phyloP scores from a whole-genome alignment of 2,113 vertebrate species.

The Onychostoma macrolepis region DNA sequence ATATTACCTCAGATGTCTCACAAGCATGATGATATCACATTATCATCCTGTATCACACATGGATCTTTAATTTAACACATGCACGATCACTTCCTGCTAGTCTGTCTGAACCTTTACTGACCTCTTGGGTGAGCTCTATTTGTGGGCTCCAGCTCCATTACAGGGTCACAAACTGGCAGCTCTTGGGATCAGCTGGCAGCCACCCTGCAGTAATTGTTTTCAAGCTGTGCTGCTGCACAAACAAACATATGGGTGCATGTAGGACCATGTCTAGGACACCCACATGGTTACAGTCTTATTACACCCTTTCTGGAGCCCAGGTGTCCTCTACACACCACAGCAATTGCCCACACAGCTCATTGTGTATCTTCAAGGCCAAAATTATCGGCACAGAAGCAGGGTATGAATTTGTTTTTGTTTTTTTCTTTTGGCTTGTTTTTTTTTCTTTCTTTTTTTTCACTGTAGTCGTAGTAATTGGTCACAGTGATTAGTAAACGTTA shows the following conservation, averaged over 20 bases:
- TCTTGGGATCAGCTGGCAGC: conserved; percentile 40
- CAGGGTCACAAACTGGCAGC: conserved; percentile 48
- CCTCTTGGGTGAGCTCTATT: conserved; percentile 43
- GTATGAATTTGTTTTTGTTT: too few species aligned
- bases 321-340: background rate
- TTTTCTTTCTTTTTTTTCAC: too few species aligned
- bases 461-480: background rate
- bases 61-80: background rate
- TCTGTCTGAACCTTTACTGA: conserved; percentile 25
- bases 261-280: conserved; percentile 35
- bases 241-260: conserved; percentile 23
- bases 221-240: conserved; percentile 39
- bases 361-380: background rate
- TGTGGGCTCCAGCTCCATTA: conserved; percentile 22
- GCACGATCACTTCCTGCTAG: background rate
- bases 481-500: too few species aligned
- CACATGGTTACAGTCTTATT: conserved; percentile 21
- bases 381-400: background rate
- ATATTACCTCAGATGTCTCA: background rate
- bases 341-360: background rate
- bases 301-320: background rate
- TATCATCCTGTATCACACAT: background rate
- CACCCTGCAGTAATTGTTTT: conserved; percentile 55
- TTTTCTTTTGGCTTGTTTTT: too few species aligned
- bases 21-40: background rate